These are phyloP conservation scores for Scyliorhinus canicula DNA, from an alignment of 2,797 vertebrate genomes.

Conservation along the genomic window DNA sequence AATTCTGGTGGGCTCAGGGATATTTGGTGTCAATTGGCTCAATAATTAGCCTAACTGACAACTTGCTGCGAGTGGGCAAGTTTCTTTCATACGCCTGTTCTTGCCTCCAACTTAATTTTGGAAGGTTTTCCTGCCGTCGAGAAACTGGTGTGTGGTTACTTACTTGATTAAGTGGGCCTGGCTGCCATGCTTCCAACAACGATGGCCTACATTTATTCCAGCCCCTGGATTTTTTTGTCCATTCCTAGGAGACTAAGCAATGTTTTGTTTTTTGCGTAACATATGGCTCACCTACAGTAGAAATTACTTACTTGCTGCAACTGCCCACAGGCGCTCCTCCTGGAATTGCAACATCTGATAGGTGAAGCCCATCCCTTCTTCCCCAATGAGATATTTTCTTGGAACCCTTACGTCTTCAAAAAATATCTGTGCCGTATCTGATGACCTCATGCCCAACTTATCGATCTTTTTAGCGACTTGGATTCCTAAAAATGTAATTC, in stretches of 20 bases:
- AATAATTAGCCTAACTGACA: too few relatives aligned
- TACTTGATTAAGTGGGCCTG: too few relatives aligned
- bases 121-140: too few relatives aligned
- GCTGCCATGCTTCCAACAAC: too few relatives aligned
- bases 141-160: too few relatives aligned
- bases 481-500: constrained; percentile 57
- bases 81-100: too few relatives aligned
- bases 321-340: constrained; percentile 72
- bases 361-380: constrained; percentile 79
- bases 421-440: constrained; percentile 71
- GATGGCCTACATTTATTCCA: too few relatives aligned
- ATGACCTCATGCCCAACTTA: constrained; percentile 78
- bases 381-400: constrained; percentile 67
- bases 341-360: constrained; percentile 87
- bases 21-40: too few relatives aligned
- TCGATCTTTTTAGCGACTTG: constrained; percentile 72
- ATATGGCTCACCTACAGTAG: background rate
- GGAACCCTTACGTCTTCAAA: constrained; percentile 76
- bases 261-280: background rate
- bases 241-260: background rate
- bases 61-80: too few relatives aligned
- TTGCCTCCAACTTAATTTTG: too few relatives aligned
- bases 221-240: background rate
- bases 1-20: too few relatives aligned
- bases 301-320: constrained; percentile 62